Conservation (phyloP, 2,888 invertebrate genomes). For the Rotaria magnacalcarata region DNA sequence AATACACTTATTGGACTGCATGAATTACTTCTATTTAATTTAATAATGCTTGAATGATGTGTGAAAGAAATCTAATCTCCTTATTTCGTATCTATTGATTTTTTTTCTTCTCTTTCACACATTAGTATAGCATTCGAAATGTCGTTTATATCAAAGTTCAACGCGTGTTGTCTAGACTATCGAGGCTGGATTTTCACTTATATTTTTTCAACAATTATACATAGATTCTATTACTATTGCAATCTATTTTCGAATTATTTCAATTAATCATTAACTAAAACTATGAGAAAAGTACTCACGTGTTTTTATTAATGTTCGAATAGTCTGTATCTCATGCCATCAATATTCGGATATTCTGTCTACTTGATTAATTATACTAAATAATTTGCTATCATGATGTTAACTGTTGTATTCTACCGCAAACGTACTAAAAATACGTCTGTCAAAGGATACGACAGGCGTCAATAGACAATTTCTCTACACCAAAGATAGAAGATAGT, state of each 20-base stretch:
- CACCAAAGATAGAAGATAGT: background rate
- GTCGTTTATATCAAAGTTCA: no score
- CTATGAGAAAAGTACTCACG: background rate
- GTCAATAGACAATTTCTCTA: background rate
- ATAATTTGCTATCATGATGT: background rate
- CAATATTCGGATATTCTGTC: background rate
- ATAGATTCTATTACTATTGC: no score
- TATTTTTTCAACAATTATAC: no score
- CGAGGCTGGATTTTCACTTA: no score
- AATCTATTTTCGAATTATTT: background rate
- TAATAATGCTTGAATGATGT: no score
- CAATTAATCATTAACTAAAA: background rate
- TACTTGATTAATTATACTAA: background rate
- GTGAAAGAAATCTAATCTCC: no score
- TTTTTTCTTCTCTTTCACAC: no score
- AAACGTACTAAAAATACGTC: background rate
- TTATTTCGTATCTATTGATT: no score
- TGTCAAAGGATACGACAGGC: background rate
- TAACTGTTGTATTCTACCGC: background rate
- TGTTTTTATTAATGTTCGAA: background rate
- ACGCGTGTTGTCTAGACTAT: no score
- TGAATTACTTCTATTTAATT: no score
- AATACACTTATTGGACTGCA: no score
- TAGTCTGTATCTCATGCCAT: background rate
- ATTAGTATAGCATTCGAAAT: no score